phyloP scores from a whole-genome alignment of 2,888 invertebrate genomes.

The Meteorus colon region DNA sequence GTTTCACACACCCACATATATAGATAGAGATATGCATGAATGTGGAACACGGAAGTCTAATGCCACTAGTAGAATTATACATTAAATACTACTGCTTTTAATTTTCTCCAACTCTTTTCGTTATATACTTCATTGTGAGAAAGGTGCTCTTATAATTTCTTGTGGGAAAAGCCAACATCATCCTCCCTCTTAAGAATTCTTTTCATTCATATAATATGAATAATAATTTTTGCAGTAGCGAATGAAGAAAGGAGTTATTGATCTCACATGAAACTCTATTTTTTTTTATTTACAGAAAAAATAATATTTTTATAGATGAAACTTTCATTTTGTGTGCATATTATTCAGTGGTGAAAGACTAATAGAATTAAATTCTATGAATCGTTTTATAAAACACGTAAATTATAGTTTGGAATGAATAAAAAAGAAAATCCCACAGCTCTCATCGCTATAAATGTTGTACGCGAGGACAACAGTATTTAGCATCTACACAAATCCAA shows the following conservation, averaged over 20 bases:
- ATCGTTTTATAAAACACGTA: not conserved
- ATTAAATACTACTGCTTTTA: conserved; percentile 44
- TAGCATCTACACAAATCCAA: conserved; percentile 33
- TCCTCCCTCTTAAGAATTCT: not conserved
- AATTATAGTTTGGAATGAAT: conserved; percentile 3
- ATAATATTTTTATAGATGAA: not conserved
- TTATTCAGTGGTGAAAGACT: not conserved
- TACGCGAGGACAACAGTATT: conserved; percentile 35
- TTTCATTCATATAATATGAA: not conserved
- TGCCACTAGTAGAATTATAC: conserved; percentile 48
- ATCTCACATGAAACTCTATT: not conserved
- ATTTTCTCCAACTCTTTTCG: conserved; percentile 22
- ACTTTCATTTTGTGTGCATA: not conserved
- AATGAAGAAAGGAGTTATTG: not conserved
- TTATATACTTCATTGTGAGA: not conserved
- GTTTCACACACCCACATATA: conserved; percentile 42
- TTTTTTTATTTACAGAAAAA: not conserved
- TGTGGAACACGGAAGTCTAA: conserved; percentile 55
- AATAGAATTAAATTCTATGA: conserved; percentile 7
- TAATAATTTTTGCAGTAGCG: not conserved
- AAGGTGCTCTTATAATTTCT: not conserved
- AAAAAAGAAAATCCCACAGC: conserved; percentile 17
- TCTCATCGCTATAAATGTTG: conserved; percentile 18
- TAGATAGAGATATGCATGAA: conserved; percentile 38
- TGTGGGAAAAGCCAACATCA: conserved; percentile 7